Evolutionary conservation across 2,113 vertebrate genomes (phyloP).

Genomic region (Noctilio leporinus): DNA sequence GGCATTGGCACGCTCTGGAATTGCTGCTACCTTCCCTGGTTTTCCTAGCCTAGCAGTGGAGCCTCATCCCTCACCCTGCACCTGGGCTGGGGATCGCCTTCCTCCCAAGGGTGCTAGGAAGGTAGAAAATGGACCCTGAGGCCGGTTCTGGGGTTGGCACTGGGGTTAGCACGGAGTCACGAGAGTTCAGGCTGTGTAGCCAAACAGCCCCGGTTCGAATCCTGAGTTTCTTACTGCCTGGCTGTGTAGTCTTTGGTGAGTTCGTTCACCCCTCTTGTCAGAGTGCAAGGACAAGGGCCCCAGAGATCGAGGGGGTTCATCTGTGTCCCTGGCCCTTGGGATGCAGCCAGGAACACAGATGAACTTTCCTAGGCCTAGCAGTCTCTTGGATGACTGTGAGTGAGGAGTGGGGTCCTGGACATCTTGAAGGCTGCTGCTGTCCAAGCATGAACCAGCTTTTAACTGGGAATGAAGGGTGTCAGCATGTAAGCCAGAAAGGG

Average conservation of each 20-base stretch:
- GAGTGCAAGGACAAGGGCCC: not conserved
- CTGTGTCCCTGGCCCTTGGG: too few relatives aligned
- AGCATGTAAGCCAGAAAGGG: not conserved
- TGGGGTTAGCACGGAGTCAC: not conserved
- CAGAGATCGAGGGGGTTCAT: not conserved
- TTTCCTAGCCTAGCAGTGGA: not conserved
- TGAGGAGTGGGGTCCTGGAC: not conserved
- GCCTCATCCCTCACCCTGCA: not conserved
- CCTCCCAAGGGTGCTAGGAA: not conserved
- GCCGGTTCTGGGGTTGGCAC: not conserved
- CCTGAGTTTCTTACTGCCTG: not conserved
- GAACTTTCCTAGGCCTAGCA: not conserved
- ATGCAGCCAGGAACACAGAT: not conserved
- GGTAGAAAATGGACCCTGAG: not conserved
- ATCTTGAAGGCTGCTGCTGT: not conserved
- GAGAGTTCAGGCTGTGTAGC: not conserved
- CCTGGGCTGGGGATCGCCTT: not conserved
- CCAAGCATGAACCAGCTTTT: not conserved
- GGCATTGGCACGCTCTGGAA: not conserved
- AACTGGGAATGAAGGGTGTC: not conserved
- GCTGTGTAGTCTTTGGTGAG: not conserved
- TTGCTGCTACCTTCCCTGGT: not conserved
- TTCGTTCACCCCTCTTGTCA: not conserved
- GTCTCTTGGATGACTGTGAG: not conserved
- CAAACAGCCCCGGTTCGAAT: not conserved